Evolutionary conservation across 2,888 invertebrate genomes (phyloP), one percentile per base, ranked within the genome.

Genomic region (Xiphydria camelus): DNA sequence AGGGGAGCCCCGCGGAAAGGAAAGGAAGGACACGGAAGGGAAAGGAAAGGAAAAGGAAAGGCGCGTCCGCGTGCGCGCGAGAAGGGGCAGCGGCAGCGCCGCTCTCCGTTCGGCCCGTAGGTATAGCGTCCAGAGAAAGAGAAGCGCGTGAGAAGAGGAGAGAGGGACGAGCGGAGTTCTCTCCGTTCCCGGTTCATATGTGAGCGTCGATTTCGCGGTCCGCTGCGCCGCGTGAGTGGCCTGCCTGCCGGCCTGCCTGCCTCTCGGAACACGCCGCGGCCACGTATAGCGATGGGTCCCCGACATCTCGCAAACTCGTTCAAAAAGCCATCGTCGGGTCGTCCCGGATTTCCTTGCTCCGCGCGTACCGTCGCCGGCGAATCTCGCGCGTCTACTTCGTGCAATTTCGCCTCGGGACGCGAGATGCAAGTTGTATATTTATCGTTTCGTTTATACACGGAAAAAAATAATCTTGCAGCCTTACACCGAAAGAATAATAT

Each of bases 171-270:
- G 21, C 46, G 40, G 51, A 49, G 53, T 53, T 51, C 29, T 29
- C 29, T 29, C 15, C 57, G 60, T 62, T 66, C 59, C 57, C 59
- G 62, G 67, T 73, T 70, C 74, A 74, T 70, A 73, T 73, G 73
- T 74, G 73, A 73, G 73, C 72, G 67, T 72, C 73, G 74, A 75
- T 75, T 75, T 75, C 73, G 70, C 73, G 75, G 70, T 75, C 64
- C 67, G 72, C 68, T 75, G 73, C 68, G 55, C 67, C 67, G 64
- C 66, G 70, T 75, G 75, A 75, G 70, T 74, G 72, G 55, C 52
- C 46, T 41, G 43, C 45, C n/a, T 50, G 64, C 57, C 63, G 58
- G 66, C 59, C 55, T 52, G 61, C 57, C 61, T 10, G 25, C 21
- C 29, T 44, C 45, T 45, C 26, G 33, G 20, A 44, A 44, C 20